Conservation (phyloP, 2,888 invertebrate species). For the Callimorpha dominula region DNA sequence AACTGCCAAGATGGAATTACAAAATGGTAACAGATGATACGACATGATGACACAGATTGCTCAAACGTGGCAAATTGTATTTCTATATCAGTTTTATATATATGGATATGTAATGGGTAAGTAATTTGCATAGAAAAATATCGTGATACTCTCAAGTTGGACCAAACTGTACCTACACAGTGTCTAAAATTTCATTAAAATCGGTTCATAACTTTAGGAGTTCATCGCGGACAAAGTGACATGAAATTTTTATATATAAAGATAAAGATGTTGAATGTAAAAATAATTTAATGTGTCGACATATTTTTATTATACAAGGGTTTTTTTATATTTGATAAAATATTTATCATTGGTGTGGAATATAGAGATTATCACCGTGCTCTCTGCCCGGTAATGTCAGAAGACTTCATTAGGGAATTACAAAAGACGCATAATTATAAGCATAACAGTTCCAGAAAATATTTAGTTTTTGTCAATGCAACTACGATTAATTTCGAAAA, state of each 20-base stretch:
- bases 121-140: no score
- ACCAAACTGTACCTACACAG: no score
- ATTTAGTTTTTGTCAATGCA: not conserved
- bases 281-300: not conserved
- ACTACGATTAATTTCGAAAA: not conserved
- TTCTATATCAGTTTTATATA: not conserved
- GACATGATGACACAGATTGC: conserved; percentile 26
- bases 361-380: not conserved
- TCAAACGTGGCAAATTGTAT: conserved; percentile 15
- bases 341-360: not conserved
- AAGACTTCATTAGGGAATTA: not conserved
- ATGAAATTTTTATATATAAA: not conserved
- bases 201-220: no score
- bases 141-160: no score
- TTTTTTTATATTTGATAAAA: not conserved
- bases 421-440: no score
- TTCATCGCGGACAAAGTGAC: no score
- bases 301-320: not conserved
- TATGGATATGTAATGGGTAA: no score
- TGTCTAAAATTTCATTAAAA: no score
- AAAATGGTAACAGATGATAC: conserved; percentile 31
- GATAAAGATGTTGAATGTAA: not conserved
- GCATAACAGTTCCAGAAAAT: no score
- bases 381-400: not conserved
- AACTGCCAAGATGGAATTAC: conserved; percentile 28